These are phyloP conservation scores for Drosophila flavopinicola DNA, from an alignment of 2,888 invertebrate species.

Conservation along the genomic window DNA sequence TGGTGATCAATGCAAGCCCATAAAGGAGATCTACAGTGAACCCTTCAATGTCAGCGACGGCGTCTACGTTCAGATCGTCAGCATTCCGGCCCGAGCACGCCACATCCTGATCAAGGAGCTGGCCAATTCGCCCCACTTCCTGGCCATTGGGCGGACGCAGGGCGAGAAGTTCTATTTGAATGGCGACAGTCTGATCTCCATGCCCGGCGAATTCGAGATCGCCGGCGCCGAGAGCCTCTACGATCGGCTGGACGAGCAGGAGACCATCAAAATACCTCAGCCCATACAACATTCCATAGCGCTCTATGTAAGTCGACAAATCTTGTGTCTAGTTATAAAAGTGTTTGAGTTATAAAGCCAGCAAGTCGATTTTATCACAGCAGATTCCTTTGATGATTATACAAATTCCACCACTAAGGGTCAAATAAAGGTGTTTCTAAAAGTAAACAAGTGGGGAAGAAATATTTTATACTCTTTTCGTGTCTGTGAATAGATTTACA, in stretches of 20 bases:
- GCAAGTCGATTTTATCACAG: too few species aligned
- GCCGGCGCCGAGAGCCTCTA: conserved; percentile 92
- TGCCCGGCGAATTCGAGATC: conserved; percentile 92
- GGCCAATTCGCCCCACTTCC: conserved; percentile 90
- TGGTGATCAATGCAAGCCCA: conserved; percentile 91
- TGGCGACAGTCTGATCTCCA: conserved; percentile 89
- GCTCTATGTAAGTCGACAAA: conserved; percentile 88
- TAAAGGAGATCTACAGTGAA: conserved; percentile 85
- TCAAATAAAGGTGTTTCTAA: too few species aligned
- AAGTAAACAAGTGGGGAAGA: too few species aligned
- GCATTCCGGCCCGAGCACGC: conserved; percentile 91
- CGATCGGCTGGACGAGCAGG: conserved; percentile 90
- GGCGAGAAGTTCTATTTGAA: conserved; percentile 90
- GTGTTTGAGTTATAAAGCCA: too few species aligned
- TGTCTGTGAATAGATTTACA: too few species aligned
- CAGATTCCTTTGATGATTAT: too few species aligned
- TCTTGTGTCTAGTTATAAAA: too few species aligned
- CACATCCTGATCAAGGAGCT: conserved; percentile 92
- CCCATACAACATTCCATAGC: conserved; percentile 92
- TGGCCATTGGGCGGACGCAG: conserved; percentile 90
- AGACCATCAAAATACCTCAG: conserved; percentile 92
- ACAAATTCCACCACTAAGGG: too few species aligned
- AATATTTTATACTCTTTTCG: too few species aligned
- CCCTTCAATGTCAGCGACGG: conserved; percentile 87
- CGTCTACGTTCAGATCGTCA: conserved; percentile 86